Base-by-base conservation (phyloP, 1,140 invertebrate species). In the Halyomorpha halys region DNA sequence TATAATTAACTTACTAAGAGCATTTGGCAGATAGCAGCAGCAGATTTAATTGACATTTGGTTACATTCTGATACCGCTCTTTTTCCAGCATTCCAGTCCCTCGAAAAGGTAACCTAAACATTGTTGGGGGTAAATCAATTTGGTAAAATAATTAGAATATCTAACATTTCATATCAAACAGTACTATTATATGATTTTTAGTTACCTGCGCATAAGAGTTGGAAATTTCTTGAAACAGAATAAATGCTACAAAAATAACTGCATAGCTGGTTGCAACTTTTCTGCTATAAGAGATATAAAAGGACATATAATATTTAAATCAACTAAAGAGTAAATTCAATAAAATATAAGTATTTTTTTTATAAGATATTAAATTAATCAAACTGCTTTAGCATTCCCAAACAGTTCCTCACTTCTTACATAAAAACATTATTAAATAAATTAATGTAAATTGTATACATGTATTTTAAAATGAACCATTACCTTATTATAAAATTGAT, bases 81-180 rank as follows among this genome's bases (percentile, higher is more conserved):
- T 21, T 68, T 68, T 15, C 67, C 67, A 2, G 62, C 65, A 49
- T 64, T 68, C 67, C 67, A 68, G 62, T 67, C 67, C 21, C 63
- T 66, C 25, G 65, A 68, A 62, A 68, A 68, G 21, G 67, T 68
- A 3, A 68, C 67, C 64, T 68, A 23, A 61, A 51, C 47, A 62
- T 62, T 19, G 3, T 2, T 45, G 3, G 19, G 6, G 16, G 13
- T 27, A 5, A 74, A 80, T 80, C 70, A 86, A 85, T 16, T 83
- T 83, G 13, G 86, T n/a, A 21, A 25, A 5, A 59, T 23, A 59
- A 8, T 59, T 3, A 13, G 5, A 13, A 39, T 11, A 13, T 39
- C 13, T 11, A 39, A 39, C 1, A 39, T 39, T 39, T 39, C 27
- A 39, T 30, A 30, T 30, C 3, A 4, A 30, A 30, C 8, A 30